phyloP scores from a whole-genome alignment of 2,113 vertebrate species.

The Dermatemys mawii region DNA sequence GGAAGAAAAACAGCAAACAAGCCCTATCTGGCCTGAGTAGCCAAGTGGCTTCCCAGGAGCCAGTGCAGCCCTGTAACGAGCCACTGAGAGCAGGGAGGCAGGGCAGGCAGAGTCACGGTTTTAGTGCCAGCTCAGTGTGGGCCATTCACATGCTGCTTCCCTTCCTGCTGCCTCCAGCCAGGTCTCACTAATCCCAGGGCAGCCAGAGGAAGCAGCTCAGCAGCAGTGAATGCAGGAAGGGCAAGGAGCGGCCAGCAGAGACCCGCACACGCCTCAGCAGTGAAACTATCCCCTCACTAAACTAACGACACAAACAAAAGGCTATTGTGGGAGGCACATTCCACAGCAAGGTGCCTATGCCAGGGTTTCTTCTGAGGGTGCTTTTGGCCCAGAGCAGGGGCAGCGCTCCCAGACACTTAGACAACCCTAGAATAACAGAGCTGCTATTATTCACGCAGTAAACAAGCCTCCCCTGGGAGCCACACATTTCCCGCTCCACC shows the following conservation, averaged over 20 bases:
- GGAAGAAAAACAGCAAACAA: neutral
- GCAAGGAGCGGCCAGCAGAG: neutral
- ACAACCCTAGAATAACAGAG: constrained; percentile 60
- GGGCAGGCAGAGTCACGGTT: neutral
- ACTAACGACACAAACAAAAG: constrained; percentile 52
- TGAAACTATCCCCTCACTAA: neutral
- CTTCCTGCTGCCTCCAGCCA: accelerated
- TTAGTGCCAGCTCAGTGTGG: neutral
- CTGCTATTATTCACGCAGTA: constrained; percentile 48
- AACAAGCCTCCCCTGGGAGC: constrained; percentile 28
- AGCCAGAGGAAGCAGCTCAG: neutral
- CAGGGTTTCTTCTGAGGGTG: constrained; percentile 61
- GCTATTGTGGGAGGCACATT: constrained; percentile 63
- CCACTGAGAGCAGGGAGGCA: neutral
- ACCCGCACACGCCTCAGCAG: neutral
- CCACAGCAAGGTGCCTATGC: constrained; percentile 64
- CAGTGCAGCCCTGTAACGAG: neutral
- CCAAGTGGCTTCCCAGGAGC: neutral
- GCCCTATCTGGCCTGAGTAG: neutral
- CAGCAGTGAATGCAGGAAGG: neutral
- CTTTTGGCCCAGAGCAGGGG: constrained; percentile 40
- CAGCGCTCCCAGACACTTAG: constrained; percentile 50
- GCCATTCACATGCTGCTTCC: neutral
- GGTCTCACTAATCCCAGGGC: neutral
- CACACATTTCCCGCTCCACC: constrained; percentile 5